Evolutionary conservation across 2,888 invertebrate genomes (phyloP), one percentile per base, ranked within the genome.

Genomic region (Ecdyonurus torrentis): DNA sequence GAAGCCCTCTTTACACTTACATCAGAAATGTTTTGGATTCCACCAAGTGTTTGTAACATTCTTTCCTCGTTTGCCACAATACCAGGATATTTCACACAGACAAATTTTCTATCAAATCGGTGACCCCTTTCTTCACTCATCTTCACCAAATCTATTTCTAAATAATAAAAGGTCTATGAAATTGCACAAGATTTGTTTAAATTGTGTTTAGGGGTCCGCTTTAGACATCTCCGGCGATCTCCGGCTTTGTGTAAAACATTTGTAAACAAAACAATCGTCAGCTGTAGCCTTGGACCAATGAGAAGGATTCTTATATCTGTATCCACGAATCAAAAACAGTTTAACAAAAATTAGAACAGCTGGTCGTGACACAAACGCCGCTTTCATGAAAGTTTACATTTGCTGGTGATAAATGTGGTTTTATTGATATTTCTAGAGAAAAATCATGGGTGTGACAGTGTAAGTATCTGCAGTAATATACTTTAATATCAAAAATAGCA

Each of bases 391-490:
- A n/a, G n/a, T n/a, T n/a, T n/a, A n/a, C n/a, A n/a, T n/a, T n/a
- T n/a, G n/a, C n/a, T n/a, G n/a, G n/a, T n/a, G n/a, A n/a, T n/a
- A n/a, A n/a, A n/a, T n/a, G n/a, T n/a, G n/a, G n/a, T n/a, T n/a
- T n/a, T n/a, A n/a, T n/a, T n/a, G n/a, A n/a, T n/a, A n/a, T n/a
- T n/a, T n/a, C n/a, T n/a, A n/a, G n/a, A 53, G 22, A 22, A n/a
- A n/a, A 66, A 73, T 61, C 68, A 84, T 85, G 84, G 84, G 84
- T 64, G 84, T 84, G 62, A 84, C 84, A 65, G 79, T 84, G 77
- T 79, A 76, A 77, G 79, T 78, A 69, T 37, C 25, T 37, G 37
- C 37, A 10, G 37, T 37, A 37, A 37, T 37, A 37, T 37, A n/a
- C n/a, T n/a, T n/a, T n/a, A n/a, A n/a, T n/a, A n/a, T n/a, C n/a